Conservation (phyloP, 2,888 invertebrate genomes). For the Pseudoips prasinana region DNA sequence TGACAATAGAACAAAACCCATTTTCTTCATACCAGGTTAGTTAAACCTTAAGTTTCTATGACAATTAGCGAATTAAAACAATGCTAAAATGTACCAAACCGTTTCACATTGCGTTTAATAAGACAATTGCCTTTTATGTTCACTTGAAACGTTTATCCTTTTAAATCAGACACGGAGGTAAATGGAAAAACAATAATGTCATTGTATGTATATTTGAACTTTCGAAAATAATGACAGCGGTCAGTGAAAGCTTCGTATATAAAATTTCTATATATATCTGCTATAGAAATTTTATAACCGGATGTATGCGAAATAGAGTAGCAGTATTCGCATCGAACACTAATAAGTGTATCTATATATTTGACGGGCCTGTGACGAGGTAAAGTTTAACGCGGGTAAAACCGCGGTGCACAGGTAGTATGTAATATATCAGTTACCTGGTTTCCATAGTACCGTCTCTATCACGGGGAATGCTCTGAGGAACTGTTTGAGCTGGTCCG, state of each 20-base stretch:
- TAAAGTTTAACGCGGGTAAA: too few species aligned
- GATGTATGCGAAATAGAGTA: too few species aligned
- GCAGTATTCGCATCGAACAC: too few species aligned
- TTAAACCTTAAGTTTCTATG: conserved; percentile 33
- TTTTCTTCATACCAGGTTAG: conserved; percentile 27
- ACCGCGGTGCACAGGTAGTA: too few species aligned
- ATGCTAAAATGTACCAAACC: conserved; percentile 41
- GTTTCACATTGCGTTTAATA: conserved; percentile 43
- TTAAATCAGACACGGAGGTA: conserved; percentile 37
- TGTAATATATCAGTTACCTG: too few species aligned
- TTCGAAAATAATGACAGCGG: conserved; percentile 17
- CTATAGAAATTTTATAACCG: too few species aligned
- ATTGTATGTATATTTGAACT: conserved; percentile 40
- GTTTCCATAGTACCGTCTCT: too few species aligned
- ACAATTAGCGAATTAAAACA: conserved; percentile 44
- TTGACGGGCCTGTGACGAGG: too few species aligned
- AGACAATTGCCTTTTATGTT: conserved; percentile 45
- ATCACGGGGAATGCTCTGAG: too few species aligned
- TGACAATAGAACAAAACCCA: conserved; percentile 33
- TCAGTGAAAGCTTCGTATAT: conserved; percentile 30
- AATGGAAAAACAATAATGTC: conserved; percentile 40
- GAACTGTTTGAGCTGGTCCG: too few species aligned
- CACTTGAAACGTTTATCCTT: conserved; percentile 35
- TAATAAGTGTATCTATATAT: too few species aligned
- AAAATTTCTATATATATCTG: too few species aligned